Base-by-base conservation (phyloP, 1,140 invertebrate genomes). In the Octopus sinensis region DNA sequence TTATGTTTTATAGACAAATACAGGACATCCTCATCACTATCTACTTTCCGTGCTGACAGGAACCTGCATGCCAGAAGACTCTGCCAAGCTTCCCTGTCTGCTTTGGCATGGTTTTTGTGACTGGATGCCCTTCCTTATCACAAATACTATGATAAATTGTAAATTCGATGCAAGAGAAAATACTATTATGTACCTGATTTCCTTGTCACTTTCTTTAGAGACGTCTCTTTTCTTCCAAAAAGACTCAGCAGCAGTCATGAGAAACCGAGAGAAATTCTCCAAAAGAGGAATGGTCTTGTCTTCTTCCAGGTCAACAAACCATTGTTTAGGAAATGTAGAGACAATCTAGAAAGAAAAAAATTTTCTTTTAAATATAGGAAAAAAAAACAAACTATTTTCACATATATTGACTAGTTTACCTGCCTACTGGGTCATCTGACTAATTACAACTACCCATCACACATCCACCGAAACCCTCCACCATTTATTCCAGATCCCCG, bases 241-340 rank as follows among this genome's bases (percentile, higher is more conserved):
- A 9, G 84, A 77, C 13, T 88, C 86, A 4, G 90, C 90, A 78
- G 86, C 88, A 73, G 85, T 84, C 10, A 88, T 85, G 13, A 92
- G 81, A 80, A 88, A 91, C 13, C 88, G 82, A 83, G 88, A 90
- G n/a, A 91, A 85, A 75, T 88, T 89, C 81, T 91, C 89, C 52
- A 91, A 82, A 83, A 90, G 88, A 9, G 89, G 89, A 51, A 92
- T 78, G 6, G 90, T 91, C 51, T 84, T 88, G n/a, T 90, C 89
- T 9, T 84, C 86, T 23, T 87, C 84, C 54, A 86, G 78, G 7
- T 84, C 84, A 6, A 79, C 82, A 81, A 92, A 91, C 91, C 91
- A 91, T 52, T 84, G 82, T 80, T 89, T 90, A 6, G 91, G 91
- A 51, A 91, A 86, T 73, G 86, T 87, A 7, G 89, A 87, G 5